Conservation (phyloP, 2,113 vertebrate species). For the Monopterus albus region DNA sequence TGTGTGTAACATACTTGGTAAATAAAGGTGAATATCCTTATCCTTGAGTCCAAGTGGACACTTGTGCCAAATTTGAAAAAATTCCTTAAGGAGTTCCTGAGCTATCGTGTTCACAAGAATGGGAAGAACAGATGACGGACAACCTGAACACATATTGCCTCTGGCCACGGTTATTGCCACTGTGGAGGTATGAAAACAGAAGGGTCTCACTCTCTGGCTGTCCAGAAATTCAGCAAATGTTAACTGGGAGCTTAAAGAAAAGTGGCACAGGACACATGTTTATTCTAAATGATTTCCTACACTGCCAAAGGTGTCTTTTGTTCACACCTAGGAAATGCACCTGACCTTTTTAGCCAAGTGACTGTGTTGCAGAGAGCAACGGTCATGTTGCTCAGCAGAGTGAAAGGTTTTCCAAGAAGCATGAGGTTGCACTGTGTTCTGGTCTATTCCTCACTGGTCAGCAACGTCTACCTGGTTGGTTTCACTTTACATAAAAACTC, state of each 20-base stretch:
- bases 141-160: too few species aligned
- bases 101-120: too few species aligned
- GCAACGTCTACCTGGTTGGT: too few species aligned
- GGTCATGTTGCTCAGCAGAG: not conserved
- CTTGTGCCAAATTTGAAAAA: too few species aligned
- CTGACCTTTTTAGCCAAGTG: not conserved
- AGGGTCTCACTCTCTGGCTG: not conserved
- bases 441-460: too few species aligned
- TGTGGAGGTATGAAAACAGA: too few species aligned
- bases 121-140: too few species aligned
- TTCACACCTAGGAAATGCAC: not conserved
- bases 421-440: not conserved
- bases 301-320: not conserved
- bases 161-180: too few species aligned
- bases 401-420: not conserved
- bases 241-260: conserved; percentile 1
- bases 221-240: not conserved
- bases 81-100: too few species aligned
- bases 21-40: too few species aligned
- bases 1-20: too few species aligned
- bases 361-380: not conserved
- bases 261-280: not conserved
- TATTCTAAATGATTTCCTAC: not conserved
- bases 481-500: not conserved
- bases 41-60: too few species aligned